These are phyloP conservation scores for Pseudorhiza aurosa DNA, from an alignment of 30 jellyfish, hydroid and myxozoan species.

Conservation along the genomic window DNA sequence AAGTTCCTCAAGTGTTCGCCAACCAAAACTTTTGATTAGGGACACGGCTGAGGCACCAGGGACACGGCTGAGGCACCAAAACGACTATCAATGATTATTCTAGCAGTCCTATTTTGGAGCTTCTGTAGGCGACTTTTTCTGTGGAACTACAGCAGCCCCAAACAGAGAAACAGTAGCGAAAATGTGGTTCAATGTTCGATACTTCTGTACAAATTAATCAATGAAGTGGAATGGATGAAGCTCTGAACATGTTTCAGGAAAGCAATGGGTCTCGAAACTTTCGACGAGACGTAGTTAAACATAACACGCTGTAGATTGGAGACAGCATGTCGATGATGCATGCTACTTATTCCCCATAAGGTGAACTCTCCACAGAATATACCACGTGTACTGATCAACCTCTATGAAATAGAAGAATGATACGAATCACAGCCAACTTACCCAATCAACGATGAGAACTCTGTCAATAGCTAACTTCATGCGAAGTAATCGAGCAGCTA, in stretches of 20 bases:
- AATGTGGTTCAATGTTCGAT: not conserved
- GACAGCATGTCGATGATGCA: too few species aligned
- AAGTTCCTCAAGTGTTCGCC: not conserved
- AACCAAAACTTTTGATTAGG: not conserved
- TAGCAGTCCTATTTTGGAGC: not conserved
- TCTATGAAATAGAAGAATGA: too few species aligned
- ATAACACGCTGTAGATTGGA: too few species aligned
- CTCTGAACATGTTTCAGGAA: not conserved
- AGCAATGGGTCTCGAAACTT: not conserved
- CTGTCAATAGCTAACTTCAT: slow-evolving; percentile 85
- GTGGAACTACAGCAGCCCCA: not conserved
- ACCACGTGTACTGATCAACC: too few species aligned
- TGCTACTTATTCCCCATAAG: too few species aligned
- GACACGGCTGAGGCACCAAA: not conserved
- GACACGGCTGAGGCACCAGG: not conserved
- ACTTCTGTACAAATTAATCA: not conserved
- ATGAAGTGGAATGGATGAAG: not conserved
- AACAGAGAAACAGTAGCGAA: not conserved
- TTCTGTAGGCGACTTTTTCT: not conserved
- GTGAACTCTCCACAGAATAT: too few species aligned
- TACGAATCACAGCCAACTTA: slow-evolving; percentile 12
- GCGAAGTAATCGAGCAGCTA: slow-evolving; percentile 88
- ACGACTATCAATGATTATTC: not conserved
- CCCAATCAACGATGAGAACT: slow-evolving; percentile 96
- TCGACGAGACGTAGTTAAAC: too few species aligned